Conservation (phyloP, 2,888 invertebrate genomes). For the Caenorhabditis panamensis region DNA sequence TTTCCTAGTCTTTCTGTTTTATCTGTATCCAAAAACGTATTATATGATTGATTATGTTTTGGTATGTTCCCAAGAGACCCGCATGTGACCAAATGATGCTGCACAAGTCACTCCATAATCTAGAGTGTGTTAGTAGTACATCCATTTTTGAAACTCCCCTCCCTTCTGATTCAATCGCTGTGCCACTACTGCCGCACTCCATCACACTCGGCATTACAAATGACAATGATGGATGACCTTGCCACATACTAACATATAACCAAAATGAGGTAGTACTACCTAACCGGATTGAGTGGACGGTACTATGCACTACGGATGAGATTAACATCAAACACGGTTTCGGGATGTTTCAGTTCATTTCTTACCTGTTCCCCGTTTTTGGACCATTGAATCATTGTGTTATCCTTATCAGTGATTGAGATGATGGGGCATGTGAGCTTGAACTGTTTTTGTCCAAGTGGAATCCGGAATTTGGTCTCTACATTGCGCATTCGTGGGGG, state of each 20-base stretch:
- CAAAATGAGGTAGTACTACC: conserved; percentile 55
- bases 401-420: conserved; percentile 66
- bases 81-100: conserved; percentile 28
- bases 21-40: conserved; percentile 46
- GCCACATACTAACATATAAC: conserved; percentile 62
- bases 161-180: conserved; percentile 60
- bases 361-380: conserved; percentile 77
- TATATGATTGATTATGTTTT: conserved; percentile 58
- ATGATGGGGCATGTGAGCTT: conserved; percentile 76
- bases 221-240: conserved; percentile 67
- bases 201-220: conserved; percentile 65
- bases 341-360: not conserved
- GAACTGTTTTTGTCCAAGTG: conserved; percentile 76
- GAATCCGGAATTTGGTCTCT: conserved; percentile 74
- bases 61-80: conserved; percentile 36
- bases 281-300: conserved; percentile 36
- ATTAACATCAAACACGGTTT: not conserved
- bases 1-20: not conserved
- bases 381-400: conserved; percentile 77
- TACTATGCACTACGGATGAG: too few species aligned
- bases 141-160: conserved; percentile 53
- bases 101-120: conserved; percentile 45
- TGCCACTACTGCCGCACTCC: conserved; percentile 58
- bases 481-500: conserved; percentile 74
- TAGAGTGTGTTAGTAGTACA: conserved; percentile 51